Evolutionary conservation across 35 echinoderm and acorn worm genomes (phyloP), one percentile per base, ranked within the genome.

Genomic region (Ophioderma brevispina): DNA sequence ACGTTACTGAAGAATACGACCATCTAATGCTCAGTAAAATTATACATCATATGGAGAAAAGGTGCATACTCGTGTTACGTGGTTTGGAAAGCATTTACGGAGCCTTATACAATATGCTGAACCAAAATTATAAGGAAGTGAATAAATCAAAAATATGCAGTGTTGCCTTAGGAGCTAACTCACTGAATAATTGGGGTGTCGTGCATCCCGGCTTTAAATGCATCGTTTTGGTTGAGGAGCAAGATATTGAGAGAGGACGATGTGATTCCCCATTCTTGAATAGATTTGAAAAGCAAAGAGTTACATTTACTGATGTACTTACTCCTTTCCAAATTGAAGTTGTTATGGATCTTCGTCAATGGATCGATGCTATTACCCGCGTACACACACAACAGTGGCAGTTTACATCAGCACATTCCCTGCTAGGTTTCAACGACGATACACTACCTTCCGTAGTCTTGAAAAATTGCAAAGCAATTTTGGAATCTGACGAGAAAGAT

Each of bases 231-330:
- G 32, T 87, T 3, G 70, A 87, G 23, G 56, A 87, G 31, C 32
- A 87, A 36, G 63, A 87, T 14, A 75, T 87, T 25, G 64, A 87
- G 15, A 35, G 78, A 32, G 41, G 41, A 4, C 4, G 41, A 46
- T 78, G 38, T n/a, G 76, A 87, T 78, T 75, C 85, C 0, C 85
- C 85, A 41, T 78, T 87, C 33, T 50, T 87, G 64, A 87, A 87
- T 32, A 38, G 85, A 78, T 87, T 87, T 87, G 85, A 87, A 41
- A 87, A 87, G 70, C 85, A 87, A 37, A 18, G 46, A 43, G 52
- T 87, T 32, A 41, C 21, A 11, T 87, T 87, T 46, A 39, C 40
- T 33, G 85, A 87, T 78, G 31, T 78, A 32, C 18, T 87, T 0
- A 78, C 11, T 31, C 37, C 77, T 33, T 0, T 15, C 25, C 85